Percentiles rank a stretch among this genome's conserved stretches.
Evolutionary conservation across 2,797 vertebrate species (phyloP).

Genomic region (Myripristis murdjan): DNA sequence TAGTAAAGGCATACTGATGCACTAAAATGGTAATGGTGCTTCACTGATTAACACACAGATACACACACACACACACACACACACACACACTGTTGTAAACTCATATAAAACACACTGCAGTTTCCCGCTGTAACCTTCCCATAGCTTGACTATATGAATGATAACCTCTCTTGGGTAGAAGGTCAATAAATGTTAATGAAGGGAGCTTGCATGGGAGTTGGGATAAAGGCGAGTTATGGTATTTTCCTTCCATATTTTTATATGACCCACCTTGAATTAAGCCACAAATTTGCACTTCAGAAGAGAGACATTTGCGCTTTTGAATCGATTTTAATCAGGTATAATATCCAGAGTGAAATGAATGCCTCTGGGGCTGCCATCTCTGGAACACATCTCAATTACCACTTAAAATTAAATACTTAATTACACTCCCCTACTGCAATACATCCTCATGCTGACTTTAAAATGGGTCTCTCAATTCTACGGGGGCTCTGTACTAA

Average conservation of each 20-base stretch:
- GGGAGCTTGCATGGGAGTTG: background rate
- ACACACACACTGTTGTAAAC: background rate
- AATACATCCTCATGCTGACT: conserved; percentile 4
- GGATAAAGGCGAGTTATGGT: background rate
- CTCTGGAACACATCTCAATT: conserved; percentile 27
- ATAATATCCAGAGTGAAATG: conserved; percentile 29
- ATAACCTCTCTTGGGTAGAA: background rate
- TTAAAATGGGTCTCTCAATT: background rate
- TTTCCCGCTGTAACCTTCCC: background rate
- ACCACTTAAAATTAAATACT: conserved; percentile 16
- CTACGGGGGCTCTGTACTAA: background rate
- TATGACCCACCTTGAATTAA: conserved; percentile 2
- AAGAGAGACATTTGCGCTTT: conserved; percentile 14
- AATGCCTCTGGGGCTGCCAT: conserved; percentile 20
- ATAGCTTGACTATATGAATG: background rate
- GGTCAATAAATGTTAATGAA: conserved; percentile 12
- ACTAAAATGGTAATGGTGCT: no score
- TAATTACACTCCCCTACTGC: background rate
- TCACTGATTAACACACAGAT: no score
- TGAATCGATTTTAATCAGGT: conserved; percentile 11
- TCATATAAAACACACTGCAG: no score
- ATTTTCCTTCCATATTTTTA: conserved; percentile 7
- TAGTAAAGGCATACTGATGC: no score
- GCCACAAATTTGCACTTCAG: background rate
- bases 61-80: no score